Percentiles rank a stretch among this genome's conserved stretches.
These are phyloP conservation scores for Syncerus caffer DNA, from an alignment of 2,797 vertebrate genomes.

Conservation along the genomic window DNA sequence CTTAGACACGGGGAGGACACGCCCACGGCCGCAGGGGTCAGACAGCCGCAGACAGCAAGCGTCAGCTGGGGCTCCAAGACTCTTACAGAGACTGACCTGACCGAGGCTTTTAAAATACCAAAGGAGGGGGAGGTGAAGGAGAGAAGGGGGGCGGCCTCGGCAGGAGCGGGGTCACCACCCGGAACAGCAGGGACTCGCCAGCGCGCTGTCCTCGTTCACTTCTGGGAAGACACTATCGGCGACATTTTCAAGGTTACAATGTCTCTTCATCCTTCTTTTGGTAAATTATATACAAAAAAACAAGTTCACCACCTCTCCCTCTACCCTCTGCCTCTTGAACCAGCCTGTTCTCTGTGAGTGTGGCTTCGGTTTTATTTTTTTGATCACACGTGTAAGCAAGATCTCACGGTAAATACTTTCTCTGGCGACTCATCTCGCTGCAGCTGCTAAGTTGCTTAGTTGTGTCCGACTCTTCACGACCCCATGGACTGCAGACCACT, in stretches of 20 bases:
- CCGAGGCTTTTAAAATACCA: fast-evolving
- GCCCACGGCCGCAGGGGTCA: neutral
- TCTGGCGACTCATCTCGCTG: neutral
- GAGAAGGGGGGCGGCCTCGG: neutral
- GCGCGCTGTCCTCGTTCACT: neutral
- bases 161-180: neutral
- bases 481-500: no score
- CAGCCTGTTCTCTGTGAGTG: neutral
- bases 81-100: fast-evolving
- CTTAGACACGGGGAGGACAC: neutral
- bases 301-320: neutral
- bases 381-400: neutral
- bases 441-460: no score
- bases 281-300: neutral
- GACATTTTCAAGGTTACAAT: fast-evolving
- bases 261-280: neutral
- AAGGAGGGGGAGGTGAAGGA: neutral
- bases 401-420: neutral
- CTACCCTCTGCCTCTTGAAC: neutral
- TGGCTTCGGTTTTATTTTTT: neutral
- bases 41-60: no score
- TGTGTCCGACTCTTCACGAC: fast-evolving
- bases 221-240: neutral
- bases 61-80: neutral
- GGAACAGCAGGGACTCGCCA: neutral